Conservation (phyloP, 2,888 invertebrate species). For the Lycocerus yunnanus region DNA sequence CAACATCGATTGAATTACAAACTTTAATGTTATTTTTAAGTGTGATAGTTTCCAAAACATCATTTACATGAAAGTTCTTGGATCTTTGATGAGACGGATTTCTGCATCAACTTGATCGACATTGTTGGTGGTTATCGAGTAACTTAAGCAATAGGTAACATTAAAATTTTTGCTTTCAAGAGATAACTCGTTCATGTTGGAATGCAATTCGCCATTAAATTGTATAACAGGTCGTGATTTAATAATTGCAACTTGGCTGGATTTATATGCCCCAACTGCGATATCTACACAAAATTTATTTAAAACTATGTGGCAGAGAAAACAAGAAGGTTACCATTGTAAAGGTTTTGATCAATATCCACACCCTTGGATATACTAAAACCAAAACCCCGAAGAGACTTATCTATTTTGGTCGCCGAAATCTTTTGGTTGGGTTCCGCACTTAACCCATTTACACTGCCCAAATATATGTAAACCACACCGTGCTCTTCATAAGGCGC, state of each 20-base stretch:
- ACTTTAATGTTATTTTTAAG: not conserved
- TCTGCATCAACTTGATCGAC: constrained; percentile 12
- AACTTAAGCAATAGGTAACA: constrained; percentile 19
- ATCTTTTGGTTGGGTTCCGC: constrained; percentile 58
- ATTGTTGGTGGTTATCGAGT: not conserved
- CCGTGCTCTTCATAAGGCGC: constrained; percentile 70
- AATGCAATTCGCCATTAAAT: constrained; percentile 3
- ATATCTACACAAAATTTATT: constrained; percentile 52
- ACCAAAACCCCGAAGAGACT: constrained; percentile 59
- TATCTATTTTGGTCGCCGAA: constrained; percentile 51
- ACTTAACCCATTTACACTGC: constrained; percentile 56
- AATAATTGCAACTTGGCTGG: constrained; percentile 61
- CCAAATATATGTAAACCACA: constrained; percentile 67
- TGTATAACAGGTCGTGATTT: constrained; percentile 49
- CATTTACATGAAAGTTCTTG: constrained; percentile 2
- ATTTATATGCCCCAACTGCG: constrained; percentile 63
- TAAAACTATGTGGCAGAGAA: not conserved
- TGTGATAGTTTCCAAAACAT: not conserved
- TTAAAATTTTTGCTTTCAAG: constrained; percentile 8
- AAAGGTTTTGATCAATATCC: constrained; percentile 65
- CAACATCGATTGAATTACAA: constrained; percentile 1
- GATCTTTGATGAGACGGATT: constrained; percentile 9
- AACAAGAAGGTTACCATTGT: constrained; percentile 58
- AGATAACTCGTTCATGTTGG: constrained; percentile 7
- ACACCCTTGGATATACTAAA: constrained; percentile 63